These are phyloP conservation scores for Batillaria attramentaria DNA, from an alignment of 1,140 invertebrate genomes.

Conservation along the genomic window DNA sequence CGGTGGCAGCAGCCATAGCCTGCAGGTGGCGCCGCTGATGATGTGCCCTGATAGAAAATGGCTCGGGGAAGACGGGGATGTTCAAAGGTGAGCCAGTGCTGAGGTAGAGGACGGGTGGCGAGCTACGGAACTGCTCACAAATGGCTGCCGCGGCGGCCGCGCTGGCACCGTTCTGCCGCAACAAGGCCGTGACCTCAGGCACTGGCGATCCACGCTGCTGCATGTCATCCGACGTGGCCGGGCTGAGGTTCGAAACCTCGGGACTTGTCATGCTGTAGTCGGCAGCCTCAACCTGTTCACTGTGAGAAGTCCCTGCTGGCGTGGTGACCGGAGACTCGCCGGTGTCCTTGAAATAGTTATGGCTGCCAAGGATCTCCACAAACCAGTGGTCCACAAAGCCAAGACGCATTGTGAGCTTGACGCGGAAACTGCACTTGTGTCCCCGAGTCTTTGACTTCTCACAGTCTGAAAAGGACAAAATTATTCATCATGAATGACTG, in stretches of 20 bases:
- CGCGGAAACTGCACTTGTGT: slow-evolving; percentile 65
- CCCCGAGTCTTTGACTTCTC: slow-evolving; percentile 65
- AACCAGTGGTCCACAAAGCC: slow-evolving; percentile 67
- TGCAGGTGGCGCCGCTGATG: slow-evolving; percentile 17
- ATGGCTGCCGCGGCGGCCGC: slow-evolving; percentile 17
- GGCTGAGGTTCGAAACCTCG: slow-evolving; percentile 13
- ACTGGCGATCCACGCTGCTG: slow-evolving; percentile 21
- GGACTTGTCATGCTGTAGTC: slow-evolving; percentile 35
- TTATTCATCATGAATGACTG: background rate
- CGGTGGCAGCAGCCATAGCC: slow-evolving; percentile 13
- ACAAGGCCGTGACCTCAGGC: slow-evolving; percentile 18
- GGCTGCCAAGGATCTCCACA: slow-evolving; percentile 64
- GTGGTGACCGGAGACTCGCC: slow-evolving; percentile 15
- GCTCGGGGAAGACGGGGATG: slow-evolving; percentile 44
- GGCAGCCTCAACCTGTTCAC: slow-evolving; percentile 17
- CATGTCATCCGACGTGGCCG: background rate
- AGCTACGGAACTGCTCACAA: slow-evolving; percentile 28
- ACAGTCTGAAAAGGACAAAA: slow-evolving; percentile 53
- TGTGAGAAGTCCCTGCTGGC: background rate
- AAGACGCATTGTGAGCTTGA: slow-evolving; percentile 66
- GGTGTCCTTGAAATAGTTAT: slow-evolving; percentile 41
- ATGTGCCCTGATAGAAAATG: slow-evolving; percentile 32
- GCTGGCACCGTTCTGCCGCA: slow-evolving; percentile 31
- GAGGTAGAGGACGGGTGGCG: slow-evolving; percentile 26
- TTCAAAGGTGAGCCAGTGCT: slow-evolving; percentile 29